Base-by-base conservation (phyloP, 2,113 vertebrate species). In the Redunca redunca region DNA sequence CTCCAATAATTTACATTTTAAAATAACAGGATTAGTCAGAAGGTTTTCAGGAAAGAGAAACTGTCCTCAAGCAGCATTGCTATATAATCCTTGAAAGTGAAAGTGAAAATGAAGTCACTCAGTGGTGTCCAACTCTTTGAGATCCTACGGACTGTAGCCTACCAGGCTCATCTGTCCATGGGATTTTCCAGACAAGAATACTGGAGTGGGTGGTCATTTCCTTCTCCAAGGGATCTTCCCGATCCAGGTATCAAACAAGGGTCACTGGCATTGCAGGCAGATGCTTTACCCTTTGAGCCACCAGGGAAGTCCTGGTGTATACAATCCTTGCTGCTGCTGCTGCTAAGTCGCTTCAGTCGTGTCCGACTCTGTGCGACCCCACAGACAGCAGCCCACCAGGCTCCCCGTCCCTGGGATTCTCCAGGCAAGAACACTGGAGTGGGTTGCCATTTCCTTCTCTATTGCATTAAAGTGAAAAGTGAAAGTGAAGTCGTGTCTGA, bases 221-320 rank as follows among this genome's bases (percentile, higher is more conserved):
- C 16, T 67, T 67, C 17, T 67, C 64, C 33, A 67, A 16, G 8
- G 4, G 33, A n/a, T n/a, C 16, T 19, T 67, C 62, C 62, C 2
- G 0, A 67, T 16, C 16, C 62, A n/a, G 30, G 33, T n/a, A 67
- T 10, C 62, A n/a, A 67, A 67, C 16, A n/a, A n/a, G 16, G 2
- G 16, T 67, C 33, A 10, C 62, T n/a, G 3, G 8, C 16, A 19
- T 19, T 67, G 16, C 33, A 67, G 16, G 33, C 62, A 67, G 8
- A 67, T 4, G 2, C 33, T 67, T 67, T n/a, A 67, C 16, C 62
- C 33, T 67, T n/a, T 67, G 16, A 67, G 62, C 8, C 62, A 67
- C 16, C 62, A 67, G 62, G 16, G 16, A n/a, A 10, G 33, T 67
- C 33, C 62, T 67, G 62, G 4, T 67, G 16, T 21, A n/a, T 11